phyloP scores from a whole-genome alignment of 1,140 invertebrate species.

The Bombus haemorrhoidalis region DNA sequence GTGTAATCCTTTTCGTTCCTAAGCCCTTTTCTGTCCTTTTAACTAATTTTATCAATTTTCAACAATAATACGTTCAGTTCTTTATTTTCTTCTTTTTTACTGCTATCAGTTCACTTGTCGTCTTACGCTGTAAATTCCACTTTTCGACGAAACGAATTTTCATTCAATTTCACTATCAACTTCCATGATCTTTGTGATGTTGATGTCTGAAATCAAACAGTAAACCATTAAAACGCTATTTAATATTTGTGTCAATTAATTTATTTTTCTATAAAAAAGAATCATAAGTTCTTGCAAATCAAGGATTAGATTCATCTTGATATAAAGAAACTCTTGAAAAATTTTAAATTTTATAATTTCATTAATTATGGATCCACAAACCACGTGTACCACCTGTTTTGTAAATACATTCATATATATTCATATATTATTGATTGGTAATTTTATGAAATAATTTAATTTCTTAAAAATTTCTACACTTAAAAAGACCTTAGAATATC shows the following conservation, averaged over 20 bases:
- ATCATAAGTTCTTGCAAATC: constrained; percentile 31
- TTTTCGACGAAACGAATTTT: background rate
- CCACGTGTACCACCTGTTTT: background rate
- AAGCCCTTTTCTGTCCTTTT: constrained; percentile 4
- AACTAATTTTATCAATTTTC: background rate
- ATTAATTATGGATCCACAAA: background rate
- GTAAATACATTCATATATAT: too few species aligned
- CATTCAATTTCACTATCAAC: constrained; percentile 37
- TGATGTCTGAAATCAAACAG: constrained; percentile 36
- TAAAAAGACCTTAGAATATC: background rate
- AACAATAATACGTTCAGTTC: background rate
- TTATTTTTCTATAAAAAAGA: background rate
- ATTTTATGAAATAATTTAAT: background rate
- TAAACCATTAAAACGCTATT: background rate
- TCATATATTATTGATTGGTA: background rate
- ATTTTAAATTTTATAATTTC: background rate
- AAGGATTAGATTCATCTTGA: background rate
- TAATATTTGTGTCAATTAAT: background rate
- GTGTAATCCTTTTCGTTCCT: background rate
- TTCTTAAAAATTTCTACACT: background rate
- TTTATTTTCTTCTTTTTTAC: background rate
- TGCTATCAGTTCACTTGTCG: constrained; percentile 1
- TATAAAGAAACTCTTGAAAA: background rate
- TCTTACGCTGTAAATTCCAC: background rate
- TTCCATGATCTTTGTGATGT: constrained; percentile 25